Percentiles rank a stretch among this genome's conserved stretches.
These are phyloP conservation scores for Nycticorax nycticorax DNA, from an alignment of 2,113 vertebrate species.

Conservation along the genomic window DNA sequence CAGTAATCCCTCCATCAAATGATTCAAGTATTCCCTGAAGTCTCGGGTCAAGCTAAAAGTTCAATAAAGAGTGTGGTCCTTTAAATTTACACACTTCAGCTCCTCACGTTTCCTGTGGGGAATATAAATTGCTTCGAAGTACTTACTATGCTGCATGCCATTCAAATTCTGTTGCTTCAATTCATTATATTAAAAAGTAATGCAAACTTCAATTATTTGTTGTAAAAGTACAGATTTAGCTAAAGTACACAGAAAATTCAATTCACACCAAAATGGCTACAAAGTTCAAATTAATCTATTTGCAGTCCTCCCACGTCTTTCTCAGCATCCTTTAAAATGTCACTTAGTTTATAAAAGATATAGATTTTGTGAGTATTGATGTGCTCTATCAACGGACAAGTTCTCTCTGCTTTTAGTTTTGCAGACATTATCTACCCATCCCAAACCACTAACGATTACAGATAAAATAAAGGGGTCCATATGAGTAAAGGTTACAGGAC, in stretches of 20 bases:
- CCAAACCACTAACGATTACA: neutral
- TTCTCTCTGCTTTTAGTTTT: neutral
- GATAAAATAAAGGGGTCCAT: neutral
- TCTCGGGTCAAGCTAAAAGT: neutral
- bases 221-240: neutral
- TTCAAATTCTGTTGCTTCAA: constrained; percentile 7
- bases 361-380: neutral
- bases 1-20: neutral
- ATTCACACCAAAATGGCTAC: neutral
- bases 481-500: neutral
- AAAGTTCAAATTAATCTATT: neutral
- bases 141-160: neutral
- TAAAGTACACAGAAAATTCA: constrained; percentile 13
- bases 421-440: neutral
- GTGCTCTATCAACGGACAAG: neutral
- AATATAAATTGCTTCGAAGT: constrained; percentile 15
- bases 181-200: constrained; percentile 28
- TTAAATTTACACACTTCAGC: constrained; percentile 8
- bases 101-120: neutral
- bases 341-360: neutral
- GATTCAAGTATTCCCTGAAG: neutral
- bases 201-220: neutral
- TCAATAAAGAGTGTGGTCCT: neutral
- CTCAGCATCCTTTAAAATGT: neutral
- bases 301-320: neutral